Conservation (phyloP, 2,797 vertebrate species). For the Amblyraja radiata region DNA sequence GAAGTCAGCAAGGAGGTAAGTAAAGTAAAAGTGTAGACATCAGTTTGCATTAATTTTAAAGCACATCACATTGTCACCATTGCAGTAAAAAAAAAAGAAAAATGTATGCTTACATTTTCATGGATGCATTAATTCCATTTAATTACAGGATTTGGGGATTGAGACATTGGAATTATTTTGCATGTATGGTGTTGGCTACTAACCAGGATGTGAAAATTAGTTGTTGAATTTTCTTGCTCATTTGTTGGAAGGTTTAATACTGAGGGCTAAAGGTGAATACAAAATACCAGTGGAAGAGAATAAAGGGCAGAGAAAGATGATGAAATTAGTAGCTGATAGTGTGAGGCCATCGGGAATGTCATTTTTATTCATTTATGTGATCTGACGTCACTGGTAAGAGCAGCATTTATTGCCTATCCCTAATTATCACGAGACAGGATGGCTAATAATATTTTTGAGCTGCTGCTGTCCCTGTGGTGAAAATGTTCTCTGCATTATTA, state of each 20-base stretch:
- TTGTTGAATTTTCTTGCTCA: background rate
- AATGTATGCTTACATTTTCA: background rate
- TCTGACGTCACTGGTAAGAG: no score
- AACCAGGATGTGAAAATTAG: background rate
- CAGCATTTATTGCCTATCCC: no score
- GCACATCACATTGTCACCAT: background rate
- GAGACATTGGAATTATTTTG: background rate
- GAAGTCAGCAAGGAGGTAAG: background rate
- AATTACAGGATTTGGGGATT: conserved; percentile 10
- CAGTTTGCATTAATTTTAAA: conserved; percentile 21
- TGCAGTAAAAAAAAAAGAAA: conserved; percentile 1
- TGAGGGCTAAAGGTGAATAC: background rate
- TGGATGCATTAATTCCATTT: conserved; percentile 10
- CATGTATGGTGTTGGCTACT: background rate
- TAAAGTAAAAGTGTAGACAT: background rate
- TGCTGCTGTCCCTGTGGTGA: no score
- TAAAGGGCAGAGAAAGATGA: background rate
- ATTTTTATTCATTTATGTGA: no score
- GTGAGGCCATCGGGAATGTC: no score
- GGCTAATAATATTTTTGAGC: no score
- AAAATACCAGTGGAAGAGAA: background rate
- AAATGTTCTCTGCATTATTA: no score
- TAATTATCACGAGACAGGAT: no score
- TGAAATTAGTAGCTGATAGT: background rate
- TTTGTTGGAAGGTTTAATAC: background rate